Evolutionary conservation across 64 coral and sea anemone genomes (phyloP).

Genomic region (Actinia equina): DNA sequence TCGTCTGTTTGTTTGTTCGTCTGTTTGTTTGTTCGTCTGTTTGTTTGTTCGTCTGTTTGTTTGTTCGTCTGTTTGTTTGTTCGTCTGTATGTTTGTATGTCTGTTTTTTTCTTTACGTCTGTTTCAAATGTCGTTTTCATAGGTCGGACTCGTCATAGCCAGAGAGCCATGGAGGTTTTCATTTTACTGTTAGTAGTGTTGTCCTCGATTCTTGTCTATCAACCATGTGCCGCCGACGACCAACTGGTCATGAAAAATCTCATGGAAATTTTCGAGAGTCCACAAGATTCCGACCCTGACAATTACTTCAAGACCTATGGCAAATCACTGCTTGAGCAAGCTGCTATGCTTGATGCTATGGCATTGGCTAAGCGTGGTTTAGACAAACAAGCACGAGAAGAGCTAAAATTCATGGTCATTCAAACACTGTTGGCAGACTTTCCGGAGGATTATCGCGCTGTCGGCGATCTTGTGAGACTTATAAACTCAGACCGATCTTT

Average conservation of each 20-base stretch:
- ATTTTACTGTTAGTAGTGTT: neutral
- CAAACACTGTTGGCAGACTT: constrained; percentile 4
- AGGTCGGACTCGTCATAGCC: too few species aligned
- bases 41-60: too few species aligned
- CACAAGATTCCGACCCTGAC: neutral
- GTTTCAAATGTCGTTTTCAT: too few species aligned
- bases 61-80: too few species aligned
- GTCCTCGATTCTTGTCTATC: neutral
- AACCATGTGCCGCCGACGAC: neutral
- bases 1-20: too few species aligned
- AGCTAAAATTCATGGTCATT: constrained; percentile 4
- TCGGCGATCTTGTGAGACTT: constrained; percentile 1
- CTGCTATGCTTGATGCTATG: constrained; percentile 28
- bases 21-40: too few species aligned
- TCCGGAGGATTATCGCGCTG: constrained; percentile 5
- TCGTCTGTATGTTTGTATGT: too few species aligned
- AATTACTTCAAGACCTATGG: constrained; percentile 24
- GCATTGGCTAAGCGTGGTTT: constrained; percentile 20
- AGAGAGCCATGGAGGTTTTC: neutral
- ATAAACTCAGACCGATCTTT: constrained; percentile 10
- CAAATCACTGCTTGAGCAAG: constrained; percentile 23
- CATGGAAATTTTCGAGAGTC: neutral
- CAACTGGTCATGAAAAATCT: neutral
- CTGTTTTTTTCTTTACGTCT: too few species aligned
- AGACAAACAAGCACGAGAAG: neutral